Conservation (phyloP, 2,888 invertebrate species). For the Melinopterus prodromus region DNA sequence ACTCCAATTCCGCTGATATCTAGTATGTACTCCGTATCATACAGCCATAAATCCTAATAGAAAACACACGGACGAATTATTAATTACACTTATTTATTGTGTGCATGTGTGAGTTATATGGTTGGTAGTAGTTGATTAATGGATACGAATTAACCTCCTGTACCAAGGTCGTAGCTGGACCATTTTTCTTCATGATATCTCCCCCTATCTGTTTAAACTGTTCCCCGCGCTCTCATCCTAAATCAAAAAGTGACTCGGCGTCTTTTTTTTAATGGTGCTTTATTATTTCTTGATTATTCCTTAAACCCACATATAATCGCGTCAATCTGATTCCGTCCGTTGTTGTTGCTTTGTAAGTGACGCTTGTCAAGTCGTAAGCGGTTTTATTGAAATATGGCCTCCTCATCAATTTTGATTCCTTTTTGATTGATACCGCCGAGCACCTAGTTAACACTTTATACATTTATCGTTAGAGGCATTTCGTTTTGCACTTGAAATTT, state of each 20-base stretch:
- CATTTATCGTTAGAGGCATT: neutral
- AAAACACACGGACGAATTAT: conserved; percentile 22
- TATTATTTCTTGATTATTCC: conserved; percentile 40
- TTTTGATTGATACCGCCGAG: neutral
- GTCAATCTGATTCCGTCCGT: neutral
- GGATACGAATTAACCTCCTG: conserved; percentile 33
- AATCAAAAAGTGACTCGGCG: conserved; percentile 44
- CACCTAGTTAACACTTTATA: neutral
- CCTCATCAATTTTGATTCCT: neutral
- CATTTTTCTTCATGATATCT: conserved; percentile 37
- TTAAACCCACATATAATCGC: conserved; percentile 39
- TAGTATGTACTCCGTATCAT: neutral
- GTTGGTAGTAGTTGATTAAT: conserved; percentile 33
- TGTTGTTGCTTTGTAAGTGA: neutral
- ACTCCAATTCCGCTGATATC: neutral
- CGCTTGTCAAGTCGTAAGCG: neutral
- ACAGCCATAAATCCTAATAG: conserved; percentile 33
- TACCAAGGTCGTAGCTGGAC: conserved; percentile 32
- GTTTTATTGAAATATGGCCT: neutral
- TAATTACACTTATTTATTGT: conserved; percentile 34
- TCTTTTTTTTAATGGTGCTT: conserved; percentile 39
- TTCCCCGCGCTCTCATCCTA: conserved; percentile 30
- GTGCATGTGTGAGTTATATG: conserved; percentile 11
- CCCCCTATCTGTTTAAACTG: conserved; percentile 26
- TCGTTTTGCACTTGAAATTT: neutral